Evolutionary conservation across 2,888 invertebrate genomes (phyloP).

Genomic region (Drosophila kanekoi): DNA sequence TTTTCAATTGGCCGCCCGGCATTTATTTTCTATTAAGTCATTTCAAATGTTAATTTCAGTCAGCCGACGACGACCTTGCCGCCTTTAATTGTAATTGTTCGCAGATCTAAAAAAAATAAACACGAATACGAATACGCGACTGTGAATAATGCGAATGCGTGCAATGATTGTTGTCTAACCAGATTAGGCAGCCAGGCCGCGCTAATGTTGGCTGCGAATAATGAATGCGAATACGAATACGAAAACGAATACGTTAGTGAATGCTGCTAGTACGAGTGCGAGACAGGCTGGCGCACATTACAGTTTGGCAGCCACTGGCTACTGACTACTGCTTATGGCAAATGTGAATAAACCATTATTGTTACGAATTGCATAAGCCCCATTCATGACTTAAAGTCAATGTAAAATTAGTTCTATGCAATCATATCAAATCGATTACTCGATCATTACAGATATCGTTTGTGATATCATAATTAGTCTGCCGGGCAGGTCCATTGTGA

Average conservation of each 20-base stretch:
- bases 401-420: neutral
- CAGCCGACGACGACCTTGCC: constrained; percentile 66
- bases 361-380: constrained; percentile 30
- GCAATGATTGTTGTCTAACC: constrained; percentile 61
- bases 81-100: constrained; percentile 60
- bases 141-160: constrained; percentile 47
- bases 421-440: neutral
- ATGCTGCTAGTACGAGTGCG: constrained; percentile 11
- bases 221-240: constrained; percentile 9
- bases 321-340: neutral
- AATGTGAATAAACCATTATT: constrained; percentile 31
- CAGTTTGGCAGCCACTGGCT: constrained; percentile 32
- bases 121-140: constrained; percentile 3
- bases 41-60: constrained; percentile 64
- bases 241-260: neutral
- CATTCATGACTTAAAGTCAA: neutral
- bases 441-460: neutral
- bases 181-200: constrained; percentile 47
- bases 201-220: neutral
- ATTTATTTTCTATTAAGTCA: constrained; percentile 70
- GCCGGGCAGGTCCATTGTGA: too few relatives aligned
- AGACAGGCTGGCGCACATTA: constrained; percentile 4
- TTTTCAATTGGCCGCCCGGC: constrained; percentile 21
- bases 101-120: constrained; percentile 16
- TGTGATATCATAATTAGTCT: neutral